Evolutionary conservation across 1,140 invertebrate genomes (phyloP), one percentile per base, ranked within the genome.

Genomic region (Polyergus mexicanus): DNA sequence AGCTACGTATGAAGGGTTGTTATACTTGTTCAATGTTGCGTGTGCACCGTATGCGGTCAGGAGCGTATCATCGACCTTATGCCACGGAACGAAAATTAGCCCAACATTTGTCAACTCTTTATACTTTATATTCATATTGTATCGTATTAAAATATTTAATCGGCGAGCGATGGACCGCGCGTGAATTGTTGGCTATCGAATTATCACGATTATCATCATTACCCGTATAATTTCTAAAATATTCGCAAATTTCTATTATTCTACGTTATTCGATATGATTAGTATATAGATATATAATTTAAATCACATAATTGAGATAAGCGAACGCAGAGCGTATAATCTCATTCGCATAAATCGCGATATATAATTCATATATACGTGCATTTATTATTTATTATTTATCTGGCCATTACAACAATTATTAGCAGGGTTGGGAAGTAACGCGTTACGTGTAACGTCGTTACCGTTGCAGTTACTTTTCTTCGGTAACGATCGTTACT

Each of bases 21-120:
- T n/a, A 54, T 90, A 88, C 91, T 88, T 83, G 90, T 88, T 89
- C 78, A 87, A 89, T 74, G 80, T 89, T 88, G 88, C 56, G 74
- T 19, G 72, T 62, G 63, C 76, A 56, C 58, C 51, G 84, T 72
- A 68, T 56, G 84, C 77, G 66, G 56, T 25, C 81, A 62, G 75
- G 38, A 60, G 19, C 68, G 76, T 78, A 72, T 76, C 66, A 60
- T 72, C 78, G 68, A 44, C 78, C 78, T 83, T 83, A 60, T 83
- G 78, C 25, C 78, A 13, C 54, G 38, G 16, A 22, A 62, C 38
- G 68, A 28, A 74, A 83, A 83, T 83, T 83, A 83, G 54, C 28
- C 38, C 54, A 72, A 74, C 68, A 74, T 60, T 83, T 83, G 56
- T 74, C 56, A 19, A 19, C 25, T n/a, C 68, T 32, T 58, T 22